Conservation (phyloP, 2,888 invertebrate genomes). For the Helicoverpa assulta region DNA sequence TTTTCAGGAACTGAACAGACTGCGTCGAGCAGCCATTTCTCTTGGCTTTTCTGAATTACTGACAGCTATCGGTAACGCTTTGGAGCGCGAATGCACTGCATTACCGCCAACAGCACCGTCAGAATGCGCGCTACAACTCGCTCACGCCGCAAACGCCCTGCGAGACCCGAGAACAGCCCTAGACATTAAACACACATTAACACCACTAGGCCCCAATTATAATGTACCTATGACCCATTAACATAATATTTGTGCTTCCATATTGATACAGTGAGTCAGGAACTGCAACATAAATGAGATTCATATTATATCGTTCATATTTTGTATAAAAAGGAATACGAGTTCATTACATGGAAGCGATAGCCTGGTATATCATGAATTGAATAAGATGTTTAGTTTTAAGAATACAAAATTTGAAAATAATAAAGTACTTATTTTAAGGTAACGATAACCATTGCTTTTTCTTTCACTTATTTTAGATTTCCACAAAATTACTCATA, state of each 20-base stretch:
- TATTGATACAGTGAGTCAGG: not conserved
- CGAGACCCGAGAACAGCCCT: conserved; percentile 92
- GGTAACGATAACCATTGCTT: too few relatives aligned
- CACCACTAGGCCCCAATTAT: conserved; percentile 79
- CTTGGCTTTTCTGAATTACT: conserved; percentile 97
- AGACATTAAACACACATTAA: conserved; percentile 83
- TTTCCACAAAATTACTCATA: too few relatives aligned
- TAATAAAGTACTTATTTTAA: too few relatives aligned
- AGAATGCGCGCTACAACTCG: conserved; percentile 96
- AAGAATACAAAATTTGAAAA: too few relatives aligned
- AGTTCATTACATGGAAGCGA: too few relatives aligned
- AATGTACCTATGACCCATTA: conserved; percentile 72
- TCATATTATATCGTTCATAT: too few relatives aligned
- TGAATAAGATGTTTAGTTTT: too few relatives aligned
- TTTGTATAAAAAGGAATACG: too few relatives aligned
- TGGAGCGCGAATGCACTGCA: conserved; percentile 96
- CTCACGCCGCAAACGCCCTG: conserved; percentile 96
- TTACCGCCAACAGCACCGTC: conserved; percentile 94
- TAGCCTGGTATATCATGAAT: too few relatives aligned
- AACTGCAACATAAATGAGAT: too few relatives aligned
- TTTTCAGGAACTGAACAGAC: conserved; percentile 96
- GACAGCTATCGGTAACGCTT: conserved; percentile 95
- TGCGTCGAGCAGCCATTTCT: conserved; percentile 96
- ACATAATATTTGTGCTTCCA: not conserved
- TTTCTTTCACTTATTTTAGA: too few relatives aligned